Evolutionary conservation across 1,140 invertebrate genomes (phyloP).

Genomic region (Zelostemma sp.): DNA sequence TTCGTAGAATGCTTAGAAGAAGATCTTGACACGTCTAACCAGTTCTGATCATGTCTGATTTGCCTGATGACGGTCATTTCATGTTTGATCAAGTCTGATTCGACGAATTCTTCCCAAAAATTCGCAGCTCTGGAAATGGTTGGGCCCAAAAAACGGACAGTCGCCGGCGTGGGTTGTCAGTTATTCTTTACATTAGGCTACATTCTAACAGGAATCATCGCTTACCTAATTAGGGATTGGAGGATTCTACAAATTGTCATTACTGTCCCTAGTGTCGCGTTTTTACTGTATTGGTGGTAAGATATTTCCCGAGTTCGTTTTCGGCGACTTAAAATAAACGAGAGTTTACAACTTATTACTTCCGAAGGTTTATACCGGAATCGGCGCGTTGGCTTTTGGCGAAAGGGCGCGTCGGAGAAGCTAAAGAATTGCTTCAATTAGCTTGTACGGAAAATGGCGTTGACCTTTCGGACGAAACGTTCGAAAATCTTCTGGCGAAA

Average conservation of each 20-base stretch:
- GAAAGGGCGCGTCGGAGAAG: conserved; percentile 80
- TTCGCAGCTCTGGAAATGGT: conserved; percentile 85
- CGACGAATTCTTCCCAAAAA: too few relatives aligned
- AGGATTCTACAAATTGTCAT: conserved; percentile 77
- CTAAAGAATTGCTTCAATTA: conserved; percentile 76
- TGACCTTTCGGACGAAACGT: conserved; percentile 70
- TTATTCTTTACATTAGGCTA: conserved; percentile 85
- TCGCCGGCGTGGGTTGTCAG: conserved; percentile 82
- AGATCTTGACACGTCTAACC: too few relatives aligned
- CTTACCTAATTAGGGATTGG: conserved; percentile 83
- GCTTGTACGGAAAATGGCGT: conserved; percentile 79
- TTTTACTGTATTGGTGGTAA: conserved; percentile 85
- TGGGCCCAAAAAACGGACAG: conserved; percentile 78
- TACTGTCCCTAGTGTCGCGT: conserved; percentile 76
- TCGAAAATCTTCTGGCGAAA: conserved; percentile 71
- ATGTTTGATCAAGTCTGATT: too few relatives aligned
- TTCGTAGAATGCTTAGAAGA: too few relatives aligned
- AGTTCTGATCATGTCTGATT: too few relatives aligned
- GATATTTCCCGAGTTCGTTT: conserved; percentile 36
- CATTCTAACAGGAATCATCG: conserved; percentile 79
- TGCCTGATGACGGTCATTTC: too few relatives aligned
- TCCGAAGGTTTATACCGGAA: conserved; percentile 81
- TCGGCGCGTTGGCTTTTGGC: conserved; percentile 85
- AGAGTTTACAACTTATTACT: conserved; percentile 10
- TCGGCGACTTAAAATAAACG: not conserved